Evolutionary conservation across 2,113 vertebrate species (phyloP).

Genomic region (Ciconia maguari): DNA sequence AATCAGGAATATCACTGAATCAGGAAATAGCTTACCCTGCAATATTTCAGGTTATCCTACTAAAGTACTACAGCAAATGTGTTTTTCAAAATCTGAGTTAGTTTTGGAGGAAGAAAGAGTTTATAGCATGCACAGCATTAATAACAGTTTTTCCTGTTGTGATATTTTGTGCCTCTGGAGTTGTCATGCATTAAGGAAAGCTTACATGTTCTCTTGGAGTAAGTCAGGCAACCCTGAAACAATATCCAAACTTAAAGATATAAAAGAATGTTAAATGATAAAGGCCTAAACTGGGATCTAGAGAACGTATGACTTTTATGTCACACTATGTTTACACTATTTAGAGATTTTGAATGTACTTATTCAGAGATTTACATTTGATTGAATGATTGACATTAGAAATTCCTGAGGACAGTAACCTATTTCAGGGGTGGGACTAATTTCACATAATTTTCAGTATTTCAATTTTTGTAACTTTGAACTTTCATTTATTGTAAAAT

Average conservation of each 20-base stretch:
- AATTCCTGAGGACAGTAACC: background rate
- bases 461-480: background rate
- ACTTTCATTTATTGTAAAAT: background rate
- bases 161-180: background rate
- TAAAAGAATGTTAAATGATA: background rate
- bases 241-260: background rate
- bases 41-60: background rate
- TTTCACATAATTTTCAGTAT: background rate
- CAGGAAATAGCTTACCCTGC: accelerated
- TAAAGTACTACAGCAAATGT: background rate
- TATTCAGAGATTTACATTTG: background rate
- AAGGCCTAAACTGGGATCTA: background rate
- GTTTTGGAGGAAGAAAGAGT: background rate
- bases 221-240: background rate
- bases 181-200: background rate
- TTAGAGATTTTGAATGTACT: background rate
- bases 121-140: background rate
- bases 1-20: background rate
- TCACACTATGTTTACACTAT: background rate
- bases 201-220: background rate
- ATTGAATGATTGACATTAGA: background rate
- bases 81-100: background rate
- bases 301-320: background rate
- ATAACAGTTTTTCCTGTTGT: background rate
- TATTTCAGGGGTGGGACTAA: background rate